Conservation (phyloP, 2,888 invertebrate species). For the Schizaphis graminum region DNA sequence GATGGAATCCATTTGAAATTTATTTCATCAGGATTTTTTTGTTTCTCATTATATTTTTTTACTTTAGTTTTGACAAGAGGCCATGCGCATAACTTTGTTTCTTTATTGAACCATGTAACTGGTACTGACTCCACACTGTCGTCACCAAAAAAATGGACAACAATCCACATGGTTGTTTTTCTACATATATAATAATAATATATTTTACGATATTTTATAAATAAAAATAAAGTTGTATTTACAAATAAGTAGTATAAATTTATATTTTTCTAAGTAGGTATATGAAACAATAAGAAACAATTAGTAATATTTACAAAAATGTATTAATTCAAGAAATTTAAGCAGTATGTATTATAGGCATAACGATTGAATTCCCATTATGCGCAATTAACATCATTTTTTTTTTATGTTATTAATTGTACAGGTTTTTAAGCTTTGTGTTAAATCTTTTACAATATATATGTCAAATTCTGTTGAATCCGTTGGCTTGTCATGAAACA, state of each 20-base stretch:
- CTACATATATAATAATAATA: no score
- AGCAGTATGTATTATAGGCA: not conserved
- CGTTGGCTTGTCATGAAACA: not conserved
- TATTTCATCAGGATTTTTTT: no score
- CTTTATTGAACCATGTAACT: not conserved
- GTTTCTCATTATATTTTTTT: no score
- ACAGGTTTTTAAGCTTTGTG: not conserved
- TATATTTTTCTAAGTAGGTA: not conserved
- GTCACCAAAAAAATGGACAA: not conserved
- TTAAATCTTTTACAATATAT: not conserved
- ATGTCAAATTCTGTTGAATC: conserved; percentile 1
- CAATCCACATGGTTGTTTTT: not conserved
- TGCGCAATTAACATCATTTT: not conserved
- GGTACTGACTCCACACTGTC: not conserved
- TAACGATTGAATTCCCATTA: not conserved
- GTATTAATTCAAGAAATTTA: not conserved
- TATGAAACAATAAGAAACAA: not conserved
- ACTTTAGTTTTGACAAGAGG: not conserved
- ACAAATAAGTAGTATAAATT: not conserved
- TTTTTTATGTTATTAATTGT: not conserved
- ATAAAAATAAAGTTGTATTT: not conserved
- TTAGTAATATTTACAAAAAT: not conserved
- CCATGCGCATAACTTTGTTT: not conserved
- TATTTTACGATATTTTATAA: not conserved
- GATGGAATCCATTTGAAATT: no score